Evolutionary conservation across 2,113 vertebrate genomes (phyloP), one percentile per base, ranked within the genome.

Genomic region (Gorsachius goisagi): DNA sequence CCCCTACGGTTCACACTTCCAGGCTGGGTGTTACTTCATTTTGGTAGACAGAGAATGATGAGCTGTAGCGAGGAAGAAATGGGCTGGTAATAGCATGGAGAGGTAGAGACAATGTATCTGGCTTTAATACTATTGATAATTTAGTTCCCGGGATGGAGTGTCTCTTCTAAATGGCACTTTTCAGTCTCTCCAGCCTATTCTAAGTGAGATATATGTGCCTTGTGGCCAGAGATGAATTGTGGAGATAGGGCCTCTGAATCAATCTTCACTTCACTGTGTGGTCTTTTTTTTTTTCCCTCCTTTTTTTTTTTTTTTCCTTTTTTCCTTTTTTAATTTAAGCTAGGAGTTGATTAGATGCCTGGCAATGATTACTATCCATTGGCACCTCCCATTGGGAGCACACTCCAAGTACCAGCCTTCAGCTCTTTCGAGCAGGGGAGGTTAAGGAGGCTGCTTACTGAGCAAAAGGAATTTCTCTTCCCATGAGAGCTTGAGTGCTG

Each of bases 381-480:
- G 91, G 79, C 88, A 85, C 56, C 77, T 96, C 93, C 93, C 89
- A 44, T 47, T 95, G 93, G 74, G 91, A 90, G 30, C 79, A 85
- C 58, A 32, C 64, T 90, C 75, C 89, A 90, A 93, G 66, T 81
- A 91, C 75, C 88, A 95, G 86, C 78, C 91, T 93, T 92, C 75
- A 90, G 84, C 78, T 91, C 82, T 92, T 92, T 89, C 75, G 85
- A 64, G 83, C 78, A 93, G 86, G 39, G 75, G 69, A 96, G 66
- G 90, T 93, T 92, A 94, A 97, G 91, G 87, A 95, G 92, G 58
- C 86, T 95, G 92, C 90, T 95, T 85, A 94, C 90, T 83, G 93
- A 92, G 96, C 85, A 93, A 96, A 89, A 96, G 95, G 92, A 93
- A 93, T 95, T 96, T 95, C 49, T 79, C 78, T 86, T 96, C 89